Percentiles rank a stretch among this genome's conserved stretches.
Evolutionary conservation across 2,113 vertebrate species (phyloP).

Genomic region (Vombatus ursinus): DNA sequence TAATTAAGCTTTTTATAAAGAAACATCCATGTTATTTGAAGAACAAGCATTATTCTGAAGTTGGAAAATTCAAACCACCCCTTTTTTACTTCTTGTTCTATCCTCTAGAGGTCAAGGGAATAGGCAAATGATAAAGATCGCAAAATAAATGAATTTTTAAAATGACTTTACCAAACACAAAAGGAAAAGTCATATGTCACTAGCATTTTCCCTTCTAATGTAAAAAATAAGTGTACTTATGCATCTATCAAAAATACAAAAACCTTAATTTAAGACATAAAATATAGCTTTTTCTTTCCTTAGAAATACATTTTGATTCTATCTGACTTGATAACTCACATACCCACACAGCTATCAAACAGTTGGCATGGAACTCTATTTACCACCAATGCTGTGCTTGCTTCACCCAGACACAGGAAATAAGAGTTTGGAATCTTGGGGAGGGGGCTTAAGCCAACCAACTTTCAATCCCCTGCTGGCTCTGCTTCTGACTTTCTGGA

Average conservation of each 20-base stretch:
- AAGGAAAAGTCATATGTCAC: not conserved
- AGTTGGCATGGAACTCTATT: not conserved
- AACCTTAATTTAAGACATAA: not conserved
- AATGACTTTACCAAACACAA: not conserved
- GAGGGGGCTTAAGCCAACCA: not conserved
- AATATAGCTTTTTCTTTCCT: not conserved
- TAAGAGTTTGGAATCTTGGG: not conserved
- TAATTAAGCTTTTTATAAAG: not conserved
- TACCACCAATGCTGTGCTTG: not conserved
- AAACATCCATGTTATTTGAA: not conserved
- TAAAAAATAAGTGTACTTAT: not conserved
- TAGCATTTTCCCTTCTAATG: not conserved
- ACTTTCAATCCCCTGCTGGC: not conserved
- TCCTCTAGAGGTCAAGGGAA: not conserved
- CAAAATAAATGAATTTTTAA: not conserved
- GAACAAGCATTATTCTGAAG: not conserved
- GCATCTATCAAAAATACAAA: conserved; percentile 5
- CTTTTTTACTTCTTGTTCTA: not conserved
- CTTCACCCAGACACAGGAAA: not conserved
- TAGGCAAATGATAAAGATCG: not conserved
- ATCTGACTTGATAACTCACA: not conserved
- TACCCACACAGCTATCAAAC: not conserved
- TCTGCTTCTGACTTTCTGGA: not conserved
- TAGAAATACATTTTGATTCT: not conserved
- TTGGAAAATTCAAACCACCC: not conserved